Evolutionary conservation across 2,888 invertebrate genomes (phyloP), one percentile per base, ranked within the genome.

Genomic region (Cerastoderma edule): DNA sequence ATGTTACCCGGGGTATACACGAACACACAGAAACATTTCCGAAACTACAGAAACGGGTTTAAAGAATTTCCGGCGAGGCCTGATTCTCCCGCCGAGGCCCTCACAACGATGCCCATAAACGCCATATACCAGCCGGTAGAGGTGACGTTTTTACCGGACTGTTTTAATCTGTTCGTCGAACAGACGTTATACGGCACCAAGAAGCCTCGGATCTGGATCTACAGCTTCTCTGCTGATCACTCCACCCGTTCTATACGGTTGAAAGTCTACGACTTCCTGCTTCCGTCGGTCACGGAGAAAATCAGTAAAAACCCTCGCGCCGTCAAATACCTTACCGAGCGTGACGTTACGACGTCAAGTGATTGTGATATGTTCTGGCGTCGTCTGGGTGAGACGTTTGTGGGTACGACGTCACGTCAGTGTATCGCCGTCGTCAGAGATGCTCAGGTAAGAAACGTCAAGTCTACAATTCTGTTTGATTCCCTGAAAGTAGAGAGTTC

Each of bases 361-460:
- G 83, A 82, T 22, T 89, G 89, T 74, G 87, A 87, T 57, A 88
- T 89, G 88, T 82, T 84, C 68, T 89, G 89, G 89, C 75, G 87
- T 27, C 78, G 85, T 33, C 71, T 88, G 19, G 81, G 80, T 13
- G 82, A 77, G 33, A 83, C 83, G n/a, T 88, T 88, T 68, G 78
- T 85, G 13, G 89, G 87, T 8, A 78, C 87, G 35, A 89, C 89
- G 30, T 83, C 88, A 57, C 75, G 84, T 8, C 77, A 83, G 19
- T 89, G 89, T 56, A 44, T 87, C 24, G 89, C 85, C 0, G 75
- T 81, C 16, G 76, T 88, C 1, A 80, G 83, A 8, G 80, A 80
- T 22, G 81, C 85, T 63, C 73, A 85, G 86, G 89, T 89, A 78
- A 60, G 71, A 19, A 1, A 2, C 22, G 1, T 39, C 3, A n/a